Conservation (phyloP, 2,888 invertebrate species). For the Tipula helvola region DNA sequence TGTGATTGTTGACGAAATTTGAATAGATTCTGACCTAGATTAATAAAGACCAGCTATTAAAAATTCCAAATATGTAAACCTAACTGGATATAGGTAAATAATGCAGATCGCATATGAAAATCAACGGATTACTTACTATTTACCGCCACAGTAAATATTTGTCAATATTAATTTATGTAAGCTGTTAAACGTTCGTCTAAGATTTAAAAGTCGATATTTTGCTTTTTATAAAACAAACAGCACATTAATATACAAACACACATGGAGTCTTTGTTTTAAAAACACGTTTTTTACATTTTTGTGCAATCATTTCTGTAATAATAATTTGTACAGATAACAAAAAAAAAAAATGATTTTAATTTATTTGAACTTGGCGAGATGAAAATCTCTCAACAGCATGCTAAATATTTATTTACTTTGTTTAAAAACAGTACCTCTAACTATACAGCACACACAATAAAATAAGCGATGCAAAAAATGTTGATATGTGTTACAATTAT, state of each 20-base stretch:
- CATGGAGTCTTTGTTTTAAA: neutral
- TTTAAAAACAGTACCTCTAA: neutral
- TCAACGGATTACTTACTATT: neutral
- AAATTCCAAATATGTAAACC: no score
- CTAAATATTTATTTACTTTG: neutral
- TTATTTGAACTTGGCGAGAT: neutral
- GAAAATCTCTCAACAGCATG: neutral
- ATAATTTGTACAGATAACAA: neutral
- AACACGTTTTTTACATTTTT: neutral
- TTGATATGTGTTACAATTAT: no score
- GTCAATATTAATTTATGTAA: neutral
- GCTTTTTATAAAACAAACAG: neutral
- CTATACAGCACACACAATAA: neutral
- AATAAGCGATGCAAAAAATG: no score
- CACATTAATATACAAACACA: neutral
- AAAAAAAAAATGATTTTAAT: neutral
- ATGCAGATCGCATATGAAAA: no score
- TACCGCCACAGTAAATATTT: neutral
- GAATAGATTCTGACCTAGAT: no score
- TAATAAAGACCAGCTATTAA: no score
- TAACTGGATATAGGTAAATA: no score
- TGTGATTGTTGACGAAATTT: no score
- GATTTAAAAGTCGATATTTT: neutral
- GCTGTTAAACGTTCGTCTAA: neutral
- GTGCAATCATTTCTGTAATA: neutral